Evolutionary conservation across 2,888 invertebrate genomes (phyloP).

Genomic region (Drosophila flavopinicola): DNA sequence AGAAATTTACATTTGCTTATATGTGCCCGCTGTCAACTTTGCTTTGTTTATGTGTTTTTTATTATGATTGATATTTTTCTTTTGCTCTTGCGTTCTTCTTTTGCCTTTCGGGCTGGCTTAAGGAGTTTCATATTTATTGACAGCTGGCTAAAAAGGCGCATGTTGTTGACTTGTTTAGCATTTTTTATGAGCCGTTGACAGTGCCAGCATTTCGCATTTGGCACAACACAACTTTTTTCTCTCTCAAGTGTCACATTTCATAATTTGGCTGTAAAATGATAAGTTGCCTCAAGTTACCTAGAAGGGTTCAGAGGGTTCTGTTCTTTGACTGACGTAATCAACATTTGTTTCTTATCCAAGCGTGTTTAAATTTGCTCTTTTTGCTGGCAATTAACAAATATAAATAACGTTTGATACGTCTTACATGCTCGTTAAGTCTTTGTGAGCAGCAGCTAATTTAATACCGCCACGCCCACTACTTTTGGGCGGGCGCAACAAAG

Average conservation of each 20-base stretch:
- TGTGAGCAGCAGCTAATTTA: slow-evolving; percentile 50
- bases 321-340: not conserved
- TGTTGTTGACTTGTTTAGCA: slow-evolving; percentile 68
- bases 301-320: slow-evolving; percentile 11
- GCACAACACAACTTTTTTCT: slow-evolving; percentile 27
- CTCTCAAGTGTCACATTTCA: slow-evolving; percentile 60
- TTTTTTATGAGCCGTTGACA: slow-evolving; percentile 65
- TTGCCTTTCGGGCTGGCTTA: slow-evolving; percentile 23
- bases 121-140: slow-evolving; percentile 66
- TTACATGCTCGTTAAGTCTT: slow-evolving; percentile 30
- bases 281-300: slow-evolving; percentile 22
- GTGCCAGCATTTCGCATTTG: slow-evolving; percentile 37
- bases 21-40: slow-evolving; percentile 59
- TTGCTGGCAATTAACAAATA: slow-evolving; percentile 20
- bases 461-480: slow-evolving; percentile 28
- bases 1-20: slow-evolving; percentile 65
- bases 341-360: not conserved
- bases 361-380: slow-evolving; percentile 4
- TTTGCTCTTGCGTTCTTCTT: not conserved
- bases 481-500: slow-evolving; percentile 41
- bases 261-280: slow-evolving; percentile 55
- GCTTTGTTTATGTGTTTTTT: slow-evolving; percentile 71
- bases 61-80: slow-evolving; percentile 71
- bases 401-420: slow-evolving; percentile 7
- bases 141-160: slow-evolving; percentile 63